A percentile compares a stretch with the other conserved stretches of the same genome.
These are phyloP conservation scores for Zootermopsis nevadensis DNA, from an alignment of 2,888 invertebrate genomes.

Conservation along the genomic window DNA sequence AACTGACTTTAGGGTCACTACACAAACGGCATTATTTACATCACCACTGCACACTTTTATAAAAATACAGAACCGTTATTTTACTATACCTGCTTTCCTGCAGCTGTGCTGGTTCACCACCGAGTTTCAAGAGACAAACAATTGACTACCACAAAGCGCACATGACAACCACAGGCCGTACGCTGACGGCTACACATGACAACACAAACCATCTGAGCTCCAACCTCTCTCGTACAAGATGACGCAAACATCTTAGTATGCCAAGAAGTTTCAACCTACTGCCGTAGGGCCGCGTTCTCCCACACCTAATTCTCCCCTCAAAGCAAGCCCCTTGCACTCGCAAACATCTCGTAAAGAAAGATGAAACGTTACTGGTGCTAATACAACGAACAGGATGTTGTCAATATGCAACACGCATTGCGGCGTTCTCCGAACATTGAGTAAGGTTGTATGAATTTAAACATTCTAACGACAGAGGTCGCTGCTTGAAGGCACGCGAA, in stretches of 20 bases:
- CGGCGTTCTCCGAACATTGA: neutral
- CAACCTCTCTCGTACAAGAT: conserved; percentile 17
- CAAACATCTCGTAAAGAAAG: conserved; percentile 10
- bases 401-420: conserved; percentile 22
- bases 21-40: too few relatives aligned
- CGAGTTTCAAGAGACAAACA: neutral
- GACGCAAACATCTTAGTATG: conserved; percentile 22
- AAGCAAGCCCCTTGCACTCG: neutral
- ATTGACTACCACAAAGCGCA: neutral
- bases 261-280: conserved; percentile 5
- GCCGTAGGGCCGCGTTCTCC: neutral
- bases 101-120: conserved; percentile 11
- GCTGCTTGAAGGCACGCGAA: neutral
- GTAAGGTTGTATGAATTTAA: neutral
- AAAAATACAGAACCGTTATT: too few relatives aligned
- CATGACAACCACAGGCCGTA: conserved; percentile 12
- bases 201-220: conserved; percentile 22
- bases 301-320: neutral
- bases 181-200: conserved; percentile 1
- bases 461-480: neutral
- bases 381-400: neutral
- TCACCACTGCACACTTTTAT: too few relatives aligned
- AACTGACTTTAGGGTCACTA: too few relatives aligned
- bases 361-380: neutral
- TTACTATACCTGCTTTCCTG: neutral